Evolutionary conservation across 2,797 vertebrate genomes (phyloP), one percentile per base, ranked within the genome.

Genomic region (Allobates femoralis): DNA sequence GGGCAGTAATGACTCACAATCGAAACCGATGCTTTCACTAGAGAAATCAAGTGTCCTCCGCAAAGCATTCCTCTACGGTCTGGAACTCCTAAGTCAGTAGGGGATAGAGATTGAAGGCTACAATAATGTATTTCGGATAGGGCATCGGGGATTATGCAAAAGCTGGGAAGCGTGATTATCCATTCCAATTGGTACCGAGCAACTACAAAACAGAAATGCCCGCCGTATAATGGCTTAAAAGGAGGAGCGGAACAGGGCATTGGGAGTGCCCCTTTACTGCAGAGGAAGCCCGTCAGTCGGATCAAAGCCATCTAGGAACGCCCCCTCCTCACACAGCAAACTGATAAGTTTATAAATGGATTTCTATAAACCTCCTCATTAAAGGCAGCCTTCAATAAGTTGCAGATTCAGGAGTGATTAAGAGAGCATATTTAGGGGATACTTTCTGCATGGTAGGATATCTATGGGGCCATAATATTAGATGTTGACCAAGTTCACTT

Each of bases 111-210:
- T 53, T 66, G 58, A 77, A 85, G 51, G 30, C 55, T 28, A 56
- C 78, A 79, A 78, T 67, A 66, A 79, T 66, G 55, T 41, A 50
- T 85, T 67, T 85, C 83, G 69, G 75, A 79, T 79, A 73, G 50
- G 66, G 62, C 66, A 50, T 69, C 58, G 84, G 50, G 83, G 56
- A 55, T 69, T 67, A 37, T 30, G 18, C 37, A 78, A 53, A 67
- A 66, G 67, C 30, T 46, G 41, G 83, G 83, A 85, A 85, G 78
- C 69, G 60, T 84, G 83, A 84, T 84, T 66, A 77, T 77, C 71
- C 75, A 58, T 69, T 28, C 50, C 79, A 78, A 85, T 78, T 85
- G 69, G 50, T 55, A 69, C 74, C 56, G 58, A 55, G 50, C 73
- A 30, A 79, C 75, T 69, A 69, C 83, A 85, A 79, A 78, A 41